Evolutionary conservation across 2,888 invertebrate genomes (phyloP), one percentile per base, ranked within the genome.

Genomic region (Meteorus colon): DNA sequence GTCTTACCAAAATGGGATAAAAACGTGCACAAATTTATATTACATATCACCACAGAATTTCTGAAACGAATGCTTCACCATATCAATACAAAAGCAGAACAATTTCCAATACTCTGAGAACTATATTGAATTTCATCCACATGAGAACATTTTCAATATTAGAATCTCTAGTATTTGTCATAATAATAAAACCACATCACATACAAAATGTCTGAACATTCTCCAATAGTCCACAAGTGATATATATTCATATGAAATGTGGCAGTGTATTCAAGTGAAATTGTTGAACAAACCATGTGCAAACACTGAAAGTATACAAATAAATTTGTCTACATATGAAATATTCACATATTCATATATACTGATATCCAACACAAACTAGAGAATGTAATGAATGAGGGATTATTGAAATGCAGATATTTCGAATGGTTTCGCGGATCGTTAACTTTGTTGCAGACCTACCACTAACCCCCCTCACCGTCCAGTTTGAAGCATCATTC

Each of bases 401-500:
- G 24, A 31, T 34, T 68, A 31, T 29, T 48, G 48, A 69, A 16
- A 55, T 69, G 34, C 24, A 69, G 19, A 69, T 48, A 55, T 62
- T 51, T 29, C 10, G 37, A 69, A 69, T 45, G 68, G 59, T 19
- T 55, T 34, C 82, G 16, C 27, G 29, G 16, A 48, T 70, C 37
- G 60, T 70, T 70, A 70, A 70, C 78, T 78, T 81, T 74, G 78
- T 77, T 76, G 66, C 48, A 63, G 72, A 78, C 71, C 66, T 51
- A 73, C 63, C 73, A 27, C n/a, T 60, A 75, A 48, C 45, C 60
- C 55, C 69, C 72, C 60, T 51, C 14, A 37, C n/a, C 74, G 70
- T 70, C 19, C 37, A 62, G 72, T 62, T 72, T 86, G 83, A 85
- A 87, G 87, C 84, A 86, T 84, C 85, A 87, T 87, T 87, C 82